Conservation (phyloP, 2,797 vertebrate genomes). For the Phrynocephalus guinanensis region DNA sequence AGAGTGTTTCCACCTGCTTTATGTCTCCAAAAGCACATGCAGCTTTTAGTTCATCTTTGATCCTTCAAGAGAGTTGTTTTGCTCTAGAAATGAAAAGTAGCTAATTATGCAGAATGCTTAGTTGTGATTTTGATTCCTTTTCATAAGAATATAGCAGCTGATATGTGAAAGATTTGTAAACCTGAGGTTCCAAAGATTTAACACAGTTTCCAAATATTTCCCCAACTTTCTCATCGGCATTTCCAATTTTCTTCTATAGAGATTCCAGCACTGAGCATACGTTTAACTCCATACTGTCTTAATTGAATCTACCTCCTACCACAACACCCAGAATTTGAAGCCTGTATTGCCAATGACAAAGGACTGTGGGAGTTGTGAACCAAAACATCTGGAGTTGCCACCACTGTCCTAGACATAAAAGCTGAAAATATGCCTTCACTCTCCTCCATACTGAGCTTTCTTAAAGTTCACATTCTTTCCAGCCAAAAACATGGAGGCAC, state of each 20-base stretch:
- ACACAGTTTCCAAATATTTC: not conserved
- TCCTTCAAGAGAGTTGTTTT: not conserved
- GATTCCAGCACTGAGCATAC: not conserved
- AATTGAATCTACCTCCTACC: too few species aligned
- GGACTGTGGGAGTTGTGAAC: too few species aligned
- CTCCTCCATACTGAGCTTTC: too few species aligned
- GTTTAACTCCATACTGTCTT: not conserved
- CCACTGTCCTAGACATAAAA: too few species aligned
- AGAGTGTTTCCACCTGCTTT: not conserved
- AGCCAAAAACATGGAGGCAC: too few species aligned
- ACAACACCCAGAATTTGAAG: too few species aligned
- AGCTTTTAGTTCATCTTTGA: constrained; percentile 14
- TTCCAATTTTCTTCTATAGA: too few species aligned
- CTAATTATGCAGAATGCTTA: not conserved
- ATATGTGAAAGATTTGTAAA: not conserved
- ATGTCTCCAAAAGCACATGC: not conserved
- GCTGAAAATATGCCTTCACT: too few species aligned
- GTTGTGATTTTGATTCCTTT: not conserved
- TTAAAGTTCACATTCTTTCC: too few species aligned
- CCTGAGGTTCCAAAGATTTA: not conserved
- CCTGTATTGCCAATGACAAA: too few species aligned
- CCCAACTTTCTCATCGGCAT: not conserved
- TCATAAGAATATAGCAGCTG: too few species aligned
- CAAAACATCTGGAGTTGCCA: too few species aligned
- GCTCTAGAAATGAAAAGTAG: not conserved